These are phyloP conservation scores for Hypolimnas misippus DNA, from an alignment of 2,888 invertebrate species.

Conservation along the genomic window DNA sequence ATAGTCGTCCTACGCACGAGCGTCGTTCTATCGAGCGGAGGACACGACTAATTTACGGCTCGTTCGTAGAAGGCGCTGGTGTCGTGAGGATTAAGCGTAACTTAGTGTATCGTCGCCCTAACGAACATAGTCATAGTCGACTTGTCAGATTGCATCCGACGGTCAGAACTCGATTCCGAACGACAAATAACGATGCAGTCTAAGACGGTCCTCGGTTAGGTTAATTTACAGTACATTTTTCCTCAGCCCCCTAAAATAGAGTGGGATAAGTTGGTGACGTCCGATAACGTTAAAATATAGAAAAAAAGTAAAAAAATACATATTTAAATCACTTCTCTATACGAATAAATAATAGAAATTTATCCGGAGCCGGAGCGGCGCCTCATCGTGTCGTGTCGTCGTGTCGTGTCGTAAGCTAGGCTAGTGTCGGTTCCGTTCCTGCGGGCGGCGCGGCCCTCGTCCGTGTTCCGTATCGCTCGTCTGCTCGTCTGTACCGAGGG, in stretches of 20 bases:
- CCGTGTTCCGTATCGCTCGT: conserved; percentile 8
- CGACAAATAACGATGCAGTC: conserved; percentile 49
- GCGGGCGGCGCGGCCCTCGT: conserved; percentile 38
- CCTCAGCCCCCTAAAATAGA: conserved; percentile 65
- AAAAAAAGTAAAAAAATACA: conserved; percentile 66
- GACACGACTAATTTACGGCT: not conserved
- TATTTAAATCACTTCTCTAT: conserved; percentile 74
- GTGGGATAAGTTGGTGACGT: conserved; percentile 75
- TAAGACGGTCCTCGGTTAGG: conserved; percentile 53
- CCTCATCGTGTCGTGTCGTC: conserved; percentile 42
- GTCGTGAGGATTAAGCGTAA: conserved; percentile 33
- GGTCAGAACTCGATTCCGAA: not conserved
- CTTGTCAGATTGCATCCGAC: conserved; percentile 43
- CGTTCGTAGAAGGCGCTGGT: not conserved
- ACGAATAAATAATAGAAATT: conserved; percentile 67
- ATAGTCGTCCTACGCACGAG: conserved; percentile 13
- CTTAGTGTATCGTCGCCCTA: conserved; percentile 53
- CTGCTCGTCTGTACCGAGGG: conserved; percentile 50
- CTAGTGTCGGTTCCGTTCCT: conserved; percentile 11
- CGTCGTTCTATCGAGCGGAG: not conserved
- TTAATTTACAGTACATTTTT: conserved; percentile 67
- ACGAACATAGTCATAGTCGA: conserved; percentile 58
- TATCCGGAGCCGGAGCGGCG: conserved; percentile 65
- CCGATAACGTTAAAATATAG: conserved; percentile 74
- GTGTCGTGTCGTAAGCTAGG: not conserved